phyloP scores from a whole-genome alignment of 2,888 invertebrate genomes.

The Chloroclysta siterata region DNA sequence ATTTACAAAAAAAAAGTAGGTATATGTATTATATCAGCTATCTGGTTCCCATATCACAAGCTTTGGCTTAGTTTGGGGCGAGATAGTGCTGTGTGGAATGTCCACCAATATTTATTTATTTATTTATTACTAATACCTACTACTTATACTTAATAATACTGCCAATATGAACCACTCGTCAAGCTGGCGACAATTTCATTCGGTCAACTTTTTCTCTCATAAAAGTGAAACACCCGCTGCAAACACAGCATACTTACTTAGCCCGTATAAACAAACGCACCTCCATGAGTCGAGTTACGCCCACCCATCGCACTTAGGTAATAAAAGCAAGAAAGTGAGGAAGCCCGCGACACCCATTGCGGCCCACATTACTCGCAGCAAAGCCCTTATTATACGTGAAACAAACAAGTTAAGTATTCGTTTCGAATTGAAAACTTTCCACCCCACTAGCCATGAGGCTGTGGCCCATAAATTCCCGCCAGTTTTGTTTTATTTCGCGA shows the following conservation, averaged over 20 bases:
- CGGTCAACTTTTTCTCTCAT: not conserved
- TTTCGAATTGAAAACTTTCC: slow-evolving; percentile 85
- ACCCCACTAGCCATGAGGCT: slow-evolving; percentile 81
- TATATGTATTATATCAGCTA: too few species aligned
- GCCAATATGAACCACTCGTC: too few species aligned
- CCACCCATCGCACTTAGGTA: slow-evolving; percentile 75
- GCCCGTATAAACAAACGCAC: slow-evolving; percentile 52
- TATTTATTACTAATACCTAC: too few species aligned
- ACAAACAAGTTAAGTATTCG: slow-evolving; percentile 81
- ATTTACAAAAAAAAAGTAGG: too few species aligned
- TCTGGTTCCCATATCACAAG: too few species aligned
- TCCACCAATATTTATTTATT: too few species aligned
- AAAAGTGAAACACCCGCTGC: not conserved
- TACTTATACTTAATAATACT: too few species aligned
- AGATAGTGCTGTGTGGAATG: too few species aligned
- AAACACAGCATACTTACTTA: slow-evolving; percentile 36
- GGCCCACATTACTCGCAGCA: slow-evolving; percentile 75
- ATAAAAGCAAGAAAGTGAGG: slow-evolving; percentile 83
- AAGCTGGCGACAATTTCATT: not conserved
- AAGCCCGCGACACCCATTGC: slow-evolving; percentile 78
- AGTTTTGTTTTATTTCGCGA: slow-evolving; percentile 84
- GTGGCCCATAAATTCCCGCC: slow-evolving; percentile 83
- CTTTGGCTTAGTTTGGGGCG: too few species aligned
- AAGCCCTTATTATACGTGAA: slow-evolving; percentile 82
- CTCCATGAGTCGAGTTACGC: slow-evolving; percentile 58